Conservation (phyloP, 2,113 vertebrate species). For the Eudyptes chrysolophus region DNA sequence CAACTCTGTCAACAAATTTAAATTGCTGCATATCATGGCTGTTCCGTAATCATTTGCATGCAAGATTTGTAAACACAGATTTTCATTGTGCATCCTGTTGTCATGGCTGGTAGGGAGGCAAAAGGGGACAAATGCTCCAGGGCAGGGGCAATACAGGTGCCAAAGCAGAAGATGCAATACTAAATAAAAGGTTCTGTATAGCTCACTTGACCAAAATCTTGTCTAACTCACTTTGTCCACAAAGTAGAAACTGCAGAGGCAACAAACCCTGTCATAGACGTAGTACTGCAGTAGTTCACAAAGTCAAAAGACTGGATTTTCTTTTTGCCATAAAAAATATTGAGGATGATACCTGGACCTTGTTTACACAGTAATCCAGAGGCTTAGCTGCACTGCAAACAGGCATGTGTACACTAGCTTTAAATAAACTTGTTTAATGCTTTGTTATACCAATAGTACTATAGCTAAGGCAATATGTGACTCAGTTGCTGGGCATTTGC, state of each 20-base stretch:
- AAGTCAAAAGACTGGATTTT: neutral
- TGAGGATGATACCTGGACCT: neutral
- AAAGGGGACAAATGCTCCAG: conserved; percentile 15
- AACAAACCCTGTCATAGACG: neutral
- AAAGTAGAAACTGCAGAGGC: neutral
- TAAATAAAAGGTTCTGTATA: neutral
- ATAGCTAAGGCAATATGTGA: neutral
- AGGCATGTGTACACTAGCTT: neutral
- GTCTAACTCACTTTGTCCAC: neutral
- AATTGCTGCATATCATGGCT: conserved; percentile 59
- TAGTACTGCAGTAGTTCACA: neutral
- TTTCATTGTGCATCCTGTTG: conserved; percentile 58
- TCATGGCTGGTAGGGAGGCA: conserved; percentile 36
- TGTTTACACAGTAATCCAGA: neutral
- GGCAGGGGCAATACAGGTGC: neutral
- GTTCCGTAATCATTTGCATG: conserved; percentile 57
- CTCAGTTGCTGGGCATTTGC: neutral
- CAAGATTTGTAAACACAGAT: conserved; percentile 67
- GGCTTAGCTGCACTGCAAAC: neutral
- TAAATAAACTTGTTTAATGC: neutral
- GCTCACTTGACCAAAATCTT: neutral
- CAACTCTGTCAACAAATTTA: conserved; percentile 71
- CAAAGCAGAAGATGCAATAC: neutral
- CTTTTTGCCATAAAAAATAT: neutral
- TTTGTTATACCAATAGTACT: neutral